Percentiles rank a stretch among this genome's conserved stretches.
Conservation (phyloP, 2,113 vertebrate genomes). For the Odocoileus hemionus region DNA sequence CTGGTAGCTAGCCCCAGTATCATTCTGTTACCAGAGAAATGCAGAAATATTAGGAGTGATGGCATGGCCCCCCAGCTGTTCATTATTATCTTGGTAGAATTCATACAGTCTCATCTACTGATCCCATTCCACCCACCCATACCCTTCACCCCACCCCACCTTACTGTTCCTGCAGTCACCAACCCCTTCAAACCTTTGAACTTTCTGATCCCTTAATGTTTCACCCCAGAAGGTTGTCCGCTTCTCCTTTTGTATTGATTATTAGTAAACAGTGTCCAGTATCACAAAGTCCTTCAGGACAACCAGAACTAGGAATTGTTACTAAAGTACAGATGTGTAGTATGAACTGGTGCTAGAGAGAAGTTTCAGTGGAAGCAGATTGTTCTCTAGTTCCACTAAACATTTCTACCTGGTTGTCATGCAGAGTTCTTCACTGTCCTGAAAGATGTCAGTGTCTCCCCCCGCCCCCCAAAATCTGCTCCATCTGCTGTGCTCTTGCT, state of each 20-base stretch:
- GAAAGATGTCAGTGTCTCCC: not conserved
- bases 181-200: not conserved
- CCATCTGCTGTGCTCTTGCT: not conserved
- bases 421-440: not conserved
- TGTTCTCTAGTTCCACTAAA: not conserved
- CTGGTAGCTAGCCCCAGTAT: not conserved
- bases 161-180: not conserved
- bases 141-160: not conserved
- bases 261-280: not conserved
- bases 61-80: fast-evolving
- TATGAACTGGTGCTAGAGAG: not conserved
- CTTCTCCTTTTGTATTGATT: not conserved
- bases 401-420: not conserved
- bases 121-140: not conserved
- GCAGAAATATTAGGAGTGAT: no score
- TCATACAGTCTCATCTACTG: not conserved
- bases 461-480: not conserved
- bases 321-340: not conserved
- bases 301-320: not conserved
- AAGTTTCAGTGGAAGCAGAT: not conserved
- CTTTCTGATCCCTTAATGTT: not conserved
- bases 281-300: not conserved
- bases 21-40: not conserved
- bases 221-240: not conserved
- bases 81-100: not conserved